phyloP scores from a whole-genome alignment of 2,113 vertebrate genomes.

The Nothoprocta pentlandii region DNA sequence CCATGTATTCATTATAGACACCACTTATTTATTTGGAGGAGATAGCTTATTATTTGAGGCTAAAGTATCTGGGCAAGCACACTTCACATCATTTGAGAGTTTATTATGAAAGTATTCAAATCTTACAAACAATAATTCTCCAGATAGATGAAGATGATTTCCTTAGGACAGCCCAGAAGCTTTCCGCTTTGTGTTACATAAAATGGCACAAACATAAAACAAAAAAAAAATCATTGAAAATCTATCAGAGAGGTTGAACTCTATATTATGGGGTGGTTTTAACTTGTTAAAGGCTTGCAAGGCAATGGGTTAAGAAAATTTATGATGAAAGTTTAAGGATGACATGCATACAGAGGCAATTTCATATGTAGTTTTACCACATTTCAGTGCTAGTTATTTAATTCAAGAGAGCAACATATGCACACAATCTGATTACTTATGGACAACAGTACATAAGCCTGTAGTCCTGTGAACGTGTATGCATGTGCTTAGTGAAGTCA shows the following conservation, averaged over 20 bases:
- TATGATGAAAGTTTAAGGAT: not conserved
- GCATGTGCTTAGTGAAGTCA: constrained; percentile 7
- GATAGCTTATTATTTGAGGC: constrained; percentile 7
- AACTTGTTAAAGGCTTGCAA: not conserved
- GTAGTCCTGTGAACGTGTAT: not conserved
- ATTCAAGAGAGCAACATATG: not conserved
- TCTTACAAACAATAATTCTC: not conserved
- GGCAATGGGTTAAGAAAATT: not conserved
- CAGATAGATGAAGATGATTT: not conserved
- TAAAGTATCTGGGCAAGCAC: constrained; percentile 8
- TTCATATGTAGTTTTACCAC: not conserved
- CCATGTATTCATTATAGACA: constrained; percentile 53
- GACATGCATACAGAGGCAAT: not conserved
- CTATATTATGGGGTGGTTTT: not conserved
- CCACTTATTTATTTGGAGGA: constrained; percentile 27
- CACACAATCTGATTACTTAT: not conserved
- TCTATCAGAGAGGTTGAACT: not conserved
- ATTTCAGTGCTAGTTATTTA: not conserved
- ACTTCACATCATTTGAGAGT: constrained; percentile 18
- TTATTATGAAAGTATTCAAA: constrained; percentile 40
- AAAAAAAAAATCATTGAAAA: not conserved
- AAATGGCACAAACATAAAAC: not conserved
- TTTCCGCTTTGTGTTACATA: not conserved
- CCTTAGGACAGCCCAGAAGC: not conserved
- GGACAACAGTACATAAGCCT: not conserved